Conservation (phyloP, 30 jellyfish, hydroid and myxozoan species). For the Phacellophora camtschatica region DNA sequence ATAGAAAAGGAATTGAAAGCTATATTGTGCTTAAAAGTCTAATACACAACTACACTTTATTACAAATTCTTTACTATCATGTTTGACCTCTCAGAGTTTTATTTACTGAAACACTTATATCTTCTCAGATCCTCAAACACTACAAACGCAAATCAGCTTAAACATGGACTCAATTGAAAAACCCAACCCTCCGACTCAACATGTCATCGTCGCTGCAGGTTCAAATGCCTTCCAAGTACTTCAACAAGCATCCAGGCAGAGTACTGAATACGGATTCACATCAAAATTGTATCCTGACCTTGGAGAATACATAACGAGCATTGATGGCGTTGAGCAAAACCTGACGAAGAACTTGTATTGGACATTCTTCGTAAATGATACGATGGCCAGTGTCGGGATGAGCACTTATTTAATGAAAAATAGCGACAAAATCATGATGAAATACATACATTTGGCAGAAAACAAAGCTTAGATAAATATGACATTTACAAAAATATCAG, state of each 20-base stretch:
- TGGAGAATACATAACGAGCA: background rate
- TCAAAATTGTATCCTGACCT: background rate
- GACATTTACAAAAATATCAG: too few species aligned
- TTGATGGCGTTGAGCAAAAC: background rate
- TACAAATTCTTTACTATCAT: too few species aligned
- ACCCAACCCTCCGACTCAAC: background rate
- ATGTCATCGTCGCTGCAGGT: background rate
- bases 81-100: too few species aligned
- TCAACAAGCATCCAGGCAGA: background rate
- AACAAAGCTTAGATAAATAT: too few species aligned
- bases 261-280: background rate
- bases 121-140: too few species aligned
- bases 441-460: background rate
- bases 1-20: too few species aligned
- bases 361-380: slow-evolving; percentile 2
- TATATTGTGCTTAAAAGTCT: too few species aligned
- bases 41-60: too few species aligned
- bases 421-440: background rate
- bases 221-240: background rate
- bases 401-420: background rate
- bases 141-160: background rate
- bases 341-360: background rate
- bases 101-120: too few species aligned
- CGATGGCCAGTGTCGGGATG: background rate
- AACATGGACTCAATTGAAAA: background rate